Percentiles rank a stretch among this genome's conserved stretches.
phyloP scores from a whole-genome alignment of 2,888 invertebrate species.

The Orthosia gracilis region DNA sequence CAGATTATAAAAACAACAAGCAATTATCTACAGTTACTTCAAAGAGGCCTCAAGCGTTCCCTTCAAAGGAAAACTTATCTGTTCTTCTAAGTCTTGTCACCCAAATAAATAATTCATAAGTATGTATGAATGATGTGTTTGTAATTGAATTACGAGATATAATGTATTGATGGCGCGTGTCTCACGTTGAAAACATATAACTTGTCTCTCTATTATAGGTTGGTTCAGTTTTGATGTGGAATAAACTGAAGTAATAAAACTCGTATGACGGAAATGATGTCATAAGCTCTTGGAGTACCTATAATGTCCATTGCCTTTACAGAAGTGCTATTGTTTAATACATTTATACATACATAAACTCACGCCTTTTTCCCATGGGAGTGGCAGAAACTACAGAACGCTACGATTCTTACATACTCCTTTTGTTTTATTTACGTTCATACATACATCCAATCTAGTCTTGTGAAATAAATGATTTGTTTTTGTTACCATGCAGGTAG shows the following conservation, averaged over 20 bases:
- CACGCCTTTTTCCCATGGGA: too few relatives aligned
- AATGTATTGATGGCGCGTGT: conserved; percentile 32
- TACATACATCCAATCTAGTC: background rate
- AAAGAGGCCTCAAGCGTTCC: background rate
- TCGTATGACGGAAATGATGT: conserved; percentile 32
- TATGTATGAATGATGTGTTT: conserved; percentile 31
- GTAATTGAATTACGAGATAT: conserved; percentile 39
- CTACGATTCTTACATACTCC: too few relatives aligned
- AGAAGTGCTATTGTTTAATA: background rate
- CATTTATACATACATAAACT: too few relatives aligned
- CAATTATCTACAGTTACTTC: conserved; percentile 44
- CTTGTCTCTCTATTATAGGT: conserved; percentile 29
- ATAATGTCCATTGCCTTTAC: conserved; percentile 3
- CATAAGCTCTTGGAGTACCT: conserved; percentile 28
- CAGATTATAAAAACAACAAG: conserved; percentile 27
- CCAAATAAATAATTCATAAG: conserved; percentile 53
- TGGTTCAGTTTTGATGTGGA: conserved; percentile 22
- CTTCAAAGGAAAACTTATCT: conserved; percentile 40
- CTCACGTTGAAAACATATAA: conserved; percentile 22
- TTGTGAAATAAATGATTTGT: background rate
- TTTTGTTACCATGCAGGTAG: background rate
- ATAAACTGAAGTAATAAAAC: conserved; percentile 22
- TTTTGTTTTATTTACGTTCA: too few relatives aligned
- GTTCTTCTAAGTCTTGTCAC: conserved; percentile 25
- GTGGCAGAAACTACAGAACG: too few relatives aligned